Evolutionary conservation across 2,888 invertebrate species (phyloP).

Genomic region (Drosophila borealis): DNA sequence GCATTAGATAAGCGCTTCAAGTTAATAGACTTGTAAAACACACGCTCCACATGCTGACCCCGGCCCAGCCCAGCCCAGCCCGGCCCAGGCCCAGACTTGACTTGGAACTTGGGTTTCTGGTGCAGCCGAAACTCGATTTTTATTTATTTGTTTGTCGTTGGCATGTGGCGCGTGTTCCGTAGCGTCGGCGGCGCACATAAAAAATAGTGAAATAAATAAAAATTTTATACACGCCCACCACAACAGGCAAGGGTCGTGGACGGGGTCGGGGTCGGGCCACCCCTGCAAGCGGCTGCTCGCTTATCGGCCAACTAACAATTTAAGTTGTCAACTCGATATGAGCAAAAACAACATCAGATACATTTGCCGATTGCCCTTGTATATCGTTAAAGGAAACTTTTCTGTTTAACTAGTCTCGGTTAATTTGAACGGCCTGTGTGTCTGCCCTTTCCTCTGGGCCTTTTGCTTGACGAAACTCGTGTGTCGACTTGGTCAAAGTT

Average conservation of each 20-base stretch:
- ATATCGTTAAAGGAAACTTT: constrained; percentile 60
- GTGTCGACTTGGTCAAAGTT: constrained; percentile 63
- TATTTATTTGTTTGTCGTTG: constrained; percentile 81
- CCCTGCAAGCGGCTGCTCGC: constrained; percentile 6
- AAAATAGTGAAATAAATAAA: constrained; percentile 79
- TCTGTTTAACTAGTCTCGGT: constrained; percentile 75
- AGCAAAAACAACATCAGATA: constrained; percentile 45
- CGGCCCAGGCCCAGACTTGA: constrained; percentile 8
- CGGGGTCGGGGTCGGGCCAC: background rate
- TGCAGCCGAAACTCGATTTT: constrained; percentile 65
- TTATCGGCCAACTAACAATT: constrained; percentile 71
- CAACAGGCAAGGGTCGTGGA: background rate
- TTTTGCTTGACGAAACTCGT: constrained; percentile 59
- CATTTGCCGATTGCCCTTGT: constrained; percentile 34
- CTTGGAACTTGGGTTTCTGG: constrained; percentile 25
- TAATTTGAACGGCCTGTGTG: constrained; percentile 61
- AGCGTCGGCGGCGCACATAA: constrained; percentile 45
- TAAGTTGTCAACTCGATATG: constrained; percentile 80
- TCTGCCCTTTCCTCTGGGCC: constrained; percentile 2
- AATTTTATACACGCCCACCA: constrained; percentile 59
- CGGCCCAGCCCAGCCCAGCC: constrained; percentile 2
- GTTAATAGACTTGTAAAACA: constrained; percentile 84
- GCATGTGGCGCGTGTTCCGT: constrained; percentile 73
- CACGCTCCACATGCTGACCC: constrained; percentile 78
- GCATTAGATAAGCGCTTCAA: constrained; percentile 83